Evolutionary conservation across 2,113 vertebrate species (phyloP), one percentile per base, ranked within the genome.

Genomic region (Ceyx cyanopectus): DNA sequence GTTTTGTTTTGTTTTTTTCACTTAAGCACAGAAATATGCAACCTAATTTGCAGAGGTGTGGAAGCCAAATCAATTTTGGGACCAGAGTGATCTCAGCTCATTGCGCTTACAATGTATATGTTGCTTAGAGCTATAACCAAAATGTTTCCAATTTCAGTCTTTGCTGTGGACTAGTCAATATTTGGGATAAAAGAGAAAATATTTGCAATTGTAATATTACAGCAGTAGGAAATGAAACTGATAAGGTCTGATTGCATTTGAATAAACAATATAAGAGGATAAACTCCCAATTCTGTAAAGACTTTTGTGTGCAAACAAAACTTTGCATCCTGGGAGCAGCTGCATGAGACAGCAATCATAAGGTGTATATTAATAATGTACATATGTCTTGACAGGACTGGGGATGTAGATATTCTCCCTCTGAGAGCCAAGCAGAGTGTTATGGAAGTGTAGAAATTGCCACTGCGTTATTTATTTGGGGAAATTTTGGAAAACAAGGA

Each of bases 61-160:
- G 77, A 95, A 92, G 93, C 89, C 92, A 94, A 88, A 92, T 96
- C 83, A 87, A 51, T 94, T 93, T 69, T 30, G 80, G 60, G 68
- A 57, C 77, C 84, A 62, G 54, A 90, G 48, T 60, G 67, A 93
- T 53, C 93, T 95, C 84, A 70, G 68, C 56, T 91, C 65, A 24
- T 77, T 74, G 84, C 80, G 41, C 75, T 85, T 85, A 67, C 1
- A 10, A 76, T 70, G 43, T 82, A 63, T 74, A 34, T 66, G n/a
- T 27, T 91, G 84, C 75, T 91, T 63, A 77, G 26, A 83, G 81
- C 74, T 67, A 41, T 70, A 96, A 82, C 72, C 83, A 81, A 85
- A 90, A 57, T 56, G 53, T 92, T 84, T 92, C 72, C 63, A 60
- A 4, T 94, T 96, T 89, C 45, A 80, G 53, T 85, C 61, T 24